These are phyloP conservation scores for Drosophila differens DNA, from an alignment of 2,888 invertebrate genomes.

Conservation along the genomic window DNA sequence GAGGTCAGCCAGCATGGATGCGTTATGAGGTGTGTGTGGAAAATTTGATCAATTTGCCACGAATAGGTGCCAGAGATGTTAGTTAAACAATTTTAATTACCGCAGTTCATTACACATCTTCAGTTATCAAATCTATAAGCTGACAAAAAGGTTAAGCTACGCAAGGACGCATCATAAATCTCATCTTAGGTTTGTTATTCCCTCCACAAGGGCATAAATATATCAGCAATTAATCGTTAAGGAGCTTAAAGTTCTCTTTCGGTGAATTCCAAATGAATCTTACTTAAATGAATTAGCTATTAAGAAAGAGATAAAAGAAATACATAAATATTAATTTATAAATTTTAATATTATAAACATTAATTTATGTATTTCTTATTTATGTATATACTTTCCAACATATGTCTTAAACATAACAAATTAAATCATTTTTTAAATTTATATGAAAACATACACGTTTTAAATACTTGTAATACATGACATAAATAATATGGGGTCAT, in stretches of 20 bases:
- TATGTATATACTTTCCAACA: neutral
- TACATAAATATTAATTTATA: neutral
- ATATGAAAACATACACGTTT: neutral
- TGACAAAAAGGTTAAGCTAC: constrained; percentile 9
- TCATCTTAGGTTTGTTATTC: constrained; percentile 4
- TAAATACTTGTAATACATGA: neutral
- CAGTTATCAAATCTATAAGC: constrained; percentile 7
- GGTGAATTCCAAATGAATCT: constrained; percentile 13
- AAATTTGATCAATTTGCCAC: neutral
- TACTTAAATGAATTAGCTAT: neutral
- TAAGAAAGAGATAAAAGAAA: neutral
- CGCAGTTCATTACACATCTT: constrained; percentile 5
- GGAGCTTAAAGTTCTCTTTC: constrained; percentile 1
- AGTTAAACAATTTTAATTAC: neutral
- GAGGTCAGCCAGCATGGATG: neutral
- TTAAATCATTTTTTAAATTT: neutral
- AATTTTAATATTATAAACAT: neutral
- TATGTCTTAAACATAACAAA: neutral
- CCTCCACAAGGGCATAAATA: constrained; percentile 40
- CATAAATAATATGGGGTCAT: neutral
- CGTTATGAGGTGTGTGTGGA: neutral
- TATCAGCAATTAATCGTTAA: constrained; percentile 42
- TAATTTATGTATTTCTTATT: neutral
- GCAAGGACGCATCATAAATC: neutral
- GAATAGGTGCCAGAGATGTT: neutral